These are phyloP conservation scores for Asteroscopus sphinx DNA, from an alignment of 2,888 invertebrate genomes.

Conservation along the genomic window DNA sequence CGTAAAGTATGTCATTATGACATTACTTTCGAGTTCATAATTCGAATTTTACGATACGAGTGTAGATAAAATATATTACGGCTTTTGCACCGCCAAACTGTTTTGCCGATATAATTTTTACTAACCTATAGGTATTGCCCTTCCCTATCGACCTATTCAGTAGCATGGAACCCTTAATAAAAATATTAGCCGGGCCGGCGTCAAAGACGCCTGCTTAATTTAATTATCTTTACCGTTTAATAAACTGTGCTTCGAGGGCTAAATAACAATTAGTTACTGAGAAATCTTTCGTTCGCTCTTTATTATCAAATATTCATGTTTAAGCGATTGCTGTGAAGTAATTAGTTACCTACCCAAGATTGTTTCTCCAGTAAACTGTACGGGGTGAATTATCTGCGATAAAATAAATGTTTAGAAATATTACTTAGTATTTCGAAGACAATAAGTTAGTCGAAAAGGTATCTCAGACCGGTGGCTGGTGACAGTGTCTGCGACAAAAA, in stretches of 20 bases:
- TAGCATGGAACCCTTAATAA: conserved; percentile 75
- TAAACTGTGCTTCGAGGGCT: conserved; percentile 74
- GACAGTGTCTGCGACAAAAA: too few species aligned
- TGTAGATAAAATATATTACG: too few species aligned
- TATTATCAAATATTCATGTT: conserved; percentile 52
- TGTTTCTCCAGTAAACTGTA: conserved; percentile 18
- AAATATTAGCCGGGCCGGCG: conserved; percentile 83
- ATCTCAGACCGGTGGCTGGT: too few species aligned
- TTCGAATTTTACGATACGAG: too few species aligned
- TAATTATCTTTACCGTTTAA: conserved; percentile 86
- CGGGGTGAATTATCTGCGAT: too few species aligned
- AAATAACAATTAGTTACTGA: conserved; percentile 76
- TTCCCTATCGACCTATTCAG: conserved; percentile 51
- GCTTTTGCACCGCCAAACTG: too few species aligned
- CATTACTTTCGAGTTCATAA: too few species aligned
- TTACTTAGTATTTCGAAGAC: too few species aligned
- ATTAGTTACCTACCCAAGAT: conserved; percentile 28
- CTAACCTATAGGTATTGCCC: background rate
- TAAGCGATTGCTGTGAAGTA: conserved; percentile 41
- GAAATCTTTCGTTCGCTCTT: conserved; percentile 61
- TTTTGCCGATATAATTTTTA: background rate
- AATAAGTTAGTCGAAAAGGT: too few species aligned
- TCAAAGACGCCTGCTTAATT: conserved; percentile 87
- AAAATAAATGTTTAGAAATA: too few species aligned
- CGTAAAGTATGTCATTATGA: too few species aligned